These are phyloP conservation scores for Xerus inauris DNA, from an alignment of 2,113 vertebrate genomes.

Conservation along the genomic window DNA sequence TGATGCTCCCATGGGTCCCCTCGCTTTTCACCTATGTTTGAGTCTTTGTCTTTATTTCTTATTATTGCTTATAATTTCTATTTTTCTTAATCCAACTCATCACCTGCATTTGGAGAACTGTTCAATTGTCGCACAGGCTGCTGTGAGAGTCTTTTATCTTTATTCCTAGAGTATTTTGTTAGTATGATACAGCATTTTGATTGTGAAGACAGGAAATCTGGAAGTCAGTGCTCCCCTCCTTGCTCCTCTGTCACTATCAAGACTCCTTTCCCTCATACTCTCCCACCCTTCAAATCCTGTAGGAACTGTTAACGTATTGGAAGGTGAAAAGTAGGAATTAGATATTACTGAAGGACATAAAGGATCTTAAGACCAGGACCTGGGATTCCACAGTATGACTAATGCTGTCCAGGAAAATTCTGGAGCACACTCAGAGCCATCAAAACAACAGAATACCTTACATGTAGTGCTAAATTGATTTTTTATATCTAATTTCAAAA, in stretches of 20 bases:
- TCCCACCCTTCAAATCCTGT: not conserved
- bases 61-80: no score
- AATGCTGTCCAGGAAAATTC: not conserved
- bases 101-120: no score
- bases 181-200: not conserved
- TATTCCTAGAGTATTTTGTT: not conserved
- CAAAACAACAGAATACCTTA: not conserved
- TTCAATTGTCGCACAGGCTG: no score
- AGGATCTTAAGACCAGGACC: not conserved
- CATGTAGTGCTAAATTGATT: not conserved
- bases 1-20: no score
- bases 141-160: not conserved
- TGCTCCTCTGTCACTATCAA: not conserved
- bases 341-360: not conserved
- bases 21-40: no score
- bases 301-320: not conserved
- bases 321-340: not conserved
- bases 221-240: not conserved
- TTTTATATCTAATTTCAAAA: not conserved
- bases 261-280: rapidly evolving
- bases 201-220: not conserved
- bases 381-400: not conserved
- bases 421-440: not conserved
- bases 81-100: no score
- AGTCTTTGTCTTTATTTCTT: no score